Conservation (phyloP, 2,888 invertebrate species). For the Orthosia gothica region DNA sequence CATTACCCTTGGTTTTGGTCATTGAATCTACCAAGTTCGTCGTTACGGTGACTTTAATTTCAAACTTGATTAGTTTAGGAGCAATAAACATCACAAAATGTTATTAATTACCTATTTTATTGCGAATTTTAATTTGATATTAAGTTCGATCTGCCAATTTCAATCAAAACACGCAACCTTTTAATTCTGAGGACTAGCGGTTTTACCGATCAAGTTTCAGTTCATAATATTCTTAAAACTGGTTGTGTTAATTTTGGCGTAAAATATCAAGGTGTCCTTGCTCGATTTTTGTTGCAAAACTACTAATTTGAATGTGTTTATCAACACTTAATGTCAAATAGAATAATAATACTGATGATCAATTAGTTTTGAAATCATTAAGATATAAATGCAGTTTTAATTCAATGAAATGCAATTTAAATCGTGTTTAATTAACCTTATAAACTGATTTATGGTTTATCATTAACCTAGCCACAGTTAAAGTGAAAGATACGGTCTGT, state of each 20-base stretch:
- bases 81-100: conserved; percentile 12
- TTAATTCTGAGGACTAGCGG: conserved; percentile 16
- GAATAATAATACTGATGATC: conserved; percentile 15
- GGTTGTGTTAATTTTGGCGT: conserved; percentile 59
- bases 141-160: neutral
- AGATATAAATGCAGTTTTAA: conserved; percentile 9
- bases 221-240: conserved; percentile 45
- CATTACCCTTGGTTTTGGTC: conserved; percentile 36
- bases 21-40: conserved; percentile 6
- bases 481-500: no score
- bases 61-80: conserved; percentile 17
- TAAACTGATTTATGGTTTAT: conserved; percentile 13
- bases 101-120: neutral
- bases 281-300: conserved; percentile 57
- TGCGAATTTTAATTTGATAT: conserved; percentile 13
- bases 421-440: conserved; percentile 1
- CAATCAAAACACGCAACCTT: conserved; percentile 27
- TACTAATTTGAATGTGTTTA: conserved; percentile 42
- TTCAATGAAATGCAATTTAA: conserved; percentile 11
- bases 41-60: conserved; percentile 16
- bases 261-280: conserved; percentile 62
- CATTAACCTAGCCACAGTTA: conserved; percentile 12
- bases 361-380: conserved; percentile 20
- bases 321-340: conserved; percentile 38
- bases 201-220: conserved; percentile 32